phyloP scores from a whole-genome alignment of 1,140 invertebrate species.

The Condylostylus longicornis region DNA sequence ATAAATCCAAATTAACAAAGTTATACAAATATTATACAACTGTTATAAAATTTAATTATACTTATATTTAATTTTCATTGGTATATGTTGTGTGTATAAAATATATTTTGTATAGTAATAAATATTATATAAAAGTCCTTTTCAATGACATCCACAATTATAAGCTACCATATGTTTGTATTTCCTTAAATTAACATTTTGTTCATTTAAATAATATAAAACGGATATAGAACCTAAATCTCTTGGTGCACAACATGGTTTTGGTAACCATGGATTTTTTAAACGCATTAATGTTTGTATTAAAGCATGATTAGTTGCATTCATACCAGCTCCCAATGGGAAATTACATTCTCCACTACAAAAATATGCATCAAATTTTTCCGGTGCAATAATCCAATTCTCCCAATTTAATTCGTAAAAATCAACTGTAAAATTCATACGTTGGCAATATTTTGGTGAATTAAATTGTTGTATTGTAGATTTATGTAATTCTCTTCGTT shows the following conservation, averaged over 20 bases:
- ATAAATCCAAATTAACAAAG: no score
- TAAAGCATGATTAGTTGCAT: slow-evolving; percentile 30
- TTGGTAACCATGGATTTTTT: slow-evolving; percentile 25
- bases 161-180: slow-evolving; percentile 26
- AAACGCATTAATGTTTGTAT: slow-evolving; percentile 29
- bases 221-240: slow-evolving; percentile 25
- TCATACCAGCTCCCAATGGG: slow-evolving; percentile 27
- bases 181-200: slow-evolving; percentile 26
- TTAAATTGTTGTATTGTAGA: no score
- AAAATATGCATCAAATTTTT: slow-evolving; percentile 29
- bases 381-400: slow-evolving; percentile 28
- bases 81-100: no score
- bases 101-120: no score
- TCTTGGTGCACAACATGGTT: slow-evolving; percentile 27
- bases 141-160: slow-evolving; percentile 26
- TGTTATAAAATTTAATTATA: no score
- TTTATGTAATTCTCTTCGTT: neutral
- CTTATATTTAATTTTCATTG: no score
- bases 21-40: no score
- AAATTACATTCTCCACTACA: slow-evolving; percentile 29
- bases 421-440: slow-evolving; percentile 27
- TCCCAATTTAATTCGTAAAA: slow-evolving; percentile 28
- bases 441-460: slow-evolving; percentile 21
- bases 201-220: slow-evolving; percentile 24
- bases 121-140: no score